Conservation (phyloP, 64 coral and sea anemone species). For the Acropora tenuis region DNA sequence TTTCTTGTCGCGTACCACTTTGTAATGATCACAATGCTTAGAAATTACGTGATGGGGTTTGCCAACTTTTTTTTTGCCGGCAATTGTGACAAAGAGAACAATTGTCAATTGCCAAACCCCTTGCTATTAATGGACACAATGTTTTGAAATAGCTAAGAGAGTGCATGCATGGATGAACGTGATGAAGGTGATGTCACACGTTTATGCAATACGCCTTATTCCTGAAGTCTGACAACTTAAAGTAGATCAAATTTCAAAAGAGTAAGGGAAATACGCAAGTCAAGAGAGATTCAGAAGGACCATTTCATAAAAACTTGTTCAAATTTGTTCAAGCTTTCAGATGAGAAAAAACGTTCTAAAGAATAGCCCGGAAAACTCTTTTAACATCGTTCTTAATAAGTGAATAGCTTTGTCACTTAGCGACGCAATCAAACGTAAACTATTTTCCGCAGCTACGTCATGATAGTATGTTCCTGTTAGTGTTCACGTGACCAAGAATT, state of each 20-base stretch:
- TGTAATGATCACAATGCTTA: neutral
- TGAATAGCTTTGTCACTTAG: conserved; percentile 23
- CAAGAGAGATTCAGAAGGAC: neutral
- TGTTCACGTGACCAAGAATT: conserved; percentile 28
- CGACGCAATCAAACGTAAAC: conserved; percentile 25
- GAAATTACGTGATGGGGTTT: neutral
- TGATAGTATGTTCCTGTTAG: neutral
- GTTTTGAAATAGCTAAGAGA: no score
- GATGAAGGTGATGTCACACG: neutral
- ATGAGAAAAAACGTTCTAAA: neutral
- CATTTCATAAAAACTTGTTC: neutral
- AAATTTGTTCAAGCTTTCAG: neutral
- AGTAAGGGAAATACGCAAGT: neutral
- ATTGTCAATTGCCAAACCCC: neutral
- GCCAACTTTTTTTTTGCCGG: neutral
- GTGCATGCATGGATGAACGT: conserved; percentile 1
- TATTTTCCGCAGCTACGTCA: conserved; percentile 31
- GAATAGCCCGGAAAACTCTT: conserved; percentile 3
- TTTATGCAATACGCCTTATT: neutral
- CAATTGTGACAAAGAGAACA: neutral
- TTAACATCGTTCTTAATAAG: neutral
- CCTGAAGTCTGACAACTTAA: no score
- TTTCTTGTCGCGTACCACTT: neutral
- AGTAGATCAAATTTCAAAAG: neutral
- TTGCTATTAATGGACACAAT: neutral